Percentiles rank a stretch among this genome's conserved stretches.
Evolutionary conservation across 2,888 invertebrate genomes (phyloP).

Genomic region (Orthosia gracilis): DNA sequence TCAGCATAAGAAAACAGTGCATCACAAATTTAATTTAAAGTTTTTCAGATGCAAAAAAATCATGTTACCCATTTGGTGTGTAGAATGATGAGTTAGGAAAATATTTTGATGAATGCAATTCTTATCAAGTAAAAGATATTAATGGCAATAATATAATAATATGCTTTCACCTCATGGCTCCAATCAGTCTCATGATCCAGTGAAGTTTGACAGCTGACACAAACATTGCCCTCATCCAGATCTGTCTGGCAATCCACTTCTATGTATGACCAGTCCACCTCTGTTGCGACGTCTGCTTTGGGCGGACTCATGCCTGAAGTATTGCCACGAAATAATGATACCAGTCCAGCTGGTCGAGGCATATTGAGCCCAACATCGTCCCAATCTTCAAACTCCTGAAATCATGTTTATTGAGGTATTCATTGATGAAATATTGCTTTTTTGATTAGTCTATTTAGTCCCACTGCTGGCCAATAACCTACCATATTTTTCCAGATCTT

Average conservation of each 20-base stretch:
- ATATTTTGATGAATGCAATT: no score
- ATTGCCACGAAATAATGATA: conserved; percentile 93
- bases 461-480: not conserved
- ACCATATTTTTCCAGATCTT: not conserved
- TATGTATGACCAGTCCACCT: conserved; percentile 82
- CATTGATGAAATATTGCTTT: not conserved
- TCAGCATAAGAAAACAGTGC: not conserved
- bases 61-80: no score
- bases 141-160: not conserved
- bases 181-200: conserved; percentile 83
- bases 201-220: conserved; percentile 86
- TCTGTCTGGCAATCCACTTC: conserved; percentile 89
- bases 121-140: not conserved
- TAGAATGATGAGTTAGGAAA: not conserved
- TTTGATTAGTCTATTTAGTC: not conserved
- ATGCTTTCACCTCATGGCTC: conserved; percentile 84
- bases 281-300: conserved; percentile 86
- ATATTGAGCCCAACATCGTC: conserved; percentile 97
- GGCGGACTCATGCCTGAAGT: conserved; percentile 78
- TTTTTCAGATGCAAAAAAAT: not conserved
- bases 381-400: conserved; percentile 97
- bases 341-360: conserved; percentile 94
- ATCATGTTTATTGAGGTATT: not conserved
- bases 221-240: conserved; percentile 82
- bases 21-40: not conserved